phyloP scores from a whole-genome alignment of 2,888 invertebrate species.

The Allolobophora icterica region DNA sequence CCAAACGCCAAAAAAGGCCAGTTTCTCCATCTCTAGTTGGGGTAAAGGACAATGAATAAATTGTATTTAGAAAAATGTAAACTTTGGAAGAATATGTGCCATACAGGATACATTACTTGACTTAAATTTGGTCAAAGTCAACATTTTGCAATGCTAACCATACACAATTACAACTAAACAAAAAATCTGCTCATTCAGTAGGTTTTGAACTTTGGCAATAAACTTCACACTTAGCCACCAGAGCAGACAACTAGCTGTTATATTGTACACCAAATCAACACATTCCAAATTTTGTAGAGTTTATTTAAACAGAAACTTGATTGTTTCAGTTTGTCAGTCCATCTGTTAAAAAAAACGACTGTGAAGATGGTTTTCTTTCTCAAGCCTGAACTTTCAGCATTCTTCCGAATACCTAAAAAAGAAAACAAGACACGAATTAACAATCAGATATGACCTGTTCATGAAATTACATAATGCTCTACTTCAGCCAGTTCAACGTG shows the following conservation, averaged over 20 bases:
- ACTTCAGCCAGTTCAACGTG: not conserved
- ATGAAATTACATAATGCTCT: no score
- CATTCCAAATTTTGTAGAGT: not conserved
- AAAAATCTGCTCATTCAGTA: not conserved
- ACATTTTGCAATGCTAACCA: not conserved
- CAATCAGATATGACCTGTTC: not conserved
- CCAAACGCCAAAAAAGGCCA: no score
- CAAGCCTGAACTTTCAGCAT: not conserved
- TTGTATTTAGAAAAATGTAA: not conserved
- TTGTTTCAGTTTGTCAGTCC: not conserved
- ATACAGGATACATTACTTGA: not conserved
- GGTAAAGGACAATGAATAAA: not conserved
- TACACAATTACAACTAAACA: not conserved
- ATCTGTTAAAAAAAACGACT: not conserved
- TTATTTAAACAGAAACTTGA: not conserved
- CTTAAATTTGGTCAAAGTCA: not conserved
- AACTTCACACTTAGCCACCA: not conserved
- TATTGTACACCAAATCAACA: not conserved
- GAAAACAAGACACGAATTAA: constrained; percentile 3
- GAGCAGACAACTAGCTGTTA: not conserved
- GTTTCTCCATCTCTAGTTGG: not conserved
- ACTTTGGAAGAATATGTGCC: no score
- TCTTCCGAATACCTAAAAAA: not conserved
- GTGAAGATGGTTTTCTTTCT: not conserved
- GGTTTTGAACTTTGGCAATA: not conserved